Evolutionary conservation across 2,888 invertebrate genomes (phyloP).

Genomic region (Odontomyia ornata): DNA sequence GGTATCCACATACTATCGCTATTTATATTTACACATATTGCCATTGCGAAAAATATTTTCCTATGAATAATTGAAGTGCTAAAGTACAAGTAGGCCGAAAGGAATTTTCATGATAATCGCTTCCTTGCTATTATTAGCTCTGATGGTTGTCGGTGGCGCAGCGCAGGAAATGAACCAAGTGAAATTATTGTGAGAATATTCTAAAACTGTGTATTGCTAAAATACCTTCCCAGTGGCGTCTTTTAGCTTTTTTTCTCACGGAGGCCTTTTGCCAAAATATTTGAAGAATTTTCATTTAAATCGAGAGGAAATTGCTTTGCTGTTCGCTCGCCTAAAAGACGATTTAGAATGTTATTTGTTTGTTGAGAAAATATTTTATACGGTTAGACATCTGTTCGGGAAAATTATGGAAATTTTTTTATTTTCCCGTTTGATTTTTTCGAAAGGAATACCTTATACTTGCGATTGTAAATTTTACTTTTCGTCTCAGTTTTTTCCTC

Average conservation of each 20-base stretch:
- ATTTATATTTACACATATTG: background rate
- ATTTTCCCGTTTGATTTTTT: too few relatives aligned
- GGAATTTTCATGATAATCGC: conserved; percentile 19
- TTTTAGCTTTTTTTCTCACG: background rate
- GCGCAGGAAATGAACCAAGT: background rate
- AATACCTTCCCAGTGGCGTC: background rate
- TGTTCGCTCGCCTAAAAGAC: too few relatives aligned
- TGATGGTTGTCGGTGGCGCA: background rate
- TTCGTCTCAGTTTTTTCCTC: too few relatives aligned
- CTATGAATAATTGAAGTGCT: conserved; percentile 11
- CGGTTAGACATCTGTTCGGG: too few relatives aligned
- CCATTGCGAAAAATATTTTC: conserved; percentile 22
- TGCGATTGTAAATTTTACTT: too few relatives aligned
- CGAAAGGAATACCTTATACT: too few relatives aligned
- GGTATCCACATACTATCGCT: too few relatives aligned
- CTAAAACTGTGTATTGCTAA: too few relatives aligned
- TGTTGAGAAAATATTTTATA: too few relatives aligned
- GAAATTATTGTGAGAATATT: background rate
- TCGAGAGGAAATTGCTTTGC: background rate
- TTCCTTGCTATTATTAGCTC: conserved; percentile 5
- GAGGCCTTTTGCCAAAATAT: conserved; percentile 5
- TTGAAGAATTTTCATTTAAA: background rate
- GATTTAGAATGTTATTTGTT: too few relatives aligned
- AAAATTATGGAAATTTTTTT: too few relatives aligned
- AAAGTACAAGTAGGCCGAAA: conserved; percentile 8